Evolutionary conservation across 2,797 vertebrate species (phyloP), one percentile per base, ranked within the genome.

Genomic region (Graptemys geographica): DNA sequence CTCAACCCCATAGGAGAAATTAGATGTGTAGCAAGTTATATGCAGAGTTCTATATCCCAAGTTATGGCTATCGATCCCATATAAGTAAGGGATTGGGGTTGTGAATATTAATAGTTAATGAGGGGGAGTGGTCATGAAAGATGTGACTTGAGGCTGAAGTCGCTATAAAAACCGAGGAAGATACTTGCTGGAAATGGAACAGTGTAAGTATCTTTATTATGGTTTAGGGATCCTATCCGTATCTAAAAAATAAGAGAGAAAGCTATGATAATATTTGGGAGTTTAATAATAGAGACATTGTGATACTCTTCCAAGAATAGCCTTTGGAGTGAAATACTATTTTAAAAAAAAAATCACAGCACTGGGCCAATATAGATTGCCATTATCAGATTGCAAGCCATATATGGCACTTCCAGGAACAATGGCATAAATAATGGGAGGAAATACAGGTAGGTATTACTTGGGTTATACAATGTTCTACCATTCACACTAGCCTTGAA

Each of bases 151-250:
- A 80, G 16, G 3, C 81, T 92, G 74, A 82, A 91, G 21, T 79
- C 5, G 3, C 72, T 65, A 49, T 18, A 4, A 52, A 55, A 76
- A 28, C 6, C 3, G 86, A 4, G 28, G 3, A 1, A 53, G 80
- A 11, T 28, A 5, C 51, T 1, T 59, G 74, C 90, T 92, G 52
- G 44, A 91, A 94, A 84, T 1, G 1, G 31, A 92, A 86, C 9
- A 79, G 0, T 2, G 1, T 0, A 0, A 47, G 21, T 57, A 59
- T 59, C 47, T 59, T 83, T 62, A 13, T 9, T 47, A 15, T 27
- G 33, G 5, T 57, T 25, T 62, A 59, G 18, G 3, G 2, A 59
- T 0, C 8, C 19, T 88, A 37, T 74, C 86, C 89, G 86, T 18
- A 79, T 79, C 57, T 79, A 81, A 83, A 85, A 55, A 31, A 1